Conservation (phyloP, 2,113 vertebrate species). For the Cyprinodon variegatus region DNA sequence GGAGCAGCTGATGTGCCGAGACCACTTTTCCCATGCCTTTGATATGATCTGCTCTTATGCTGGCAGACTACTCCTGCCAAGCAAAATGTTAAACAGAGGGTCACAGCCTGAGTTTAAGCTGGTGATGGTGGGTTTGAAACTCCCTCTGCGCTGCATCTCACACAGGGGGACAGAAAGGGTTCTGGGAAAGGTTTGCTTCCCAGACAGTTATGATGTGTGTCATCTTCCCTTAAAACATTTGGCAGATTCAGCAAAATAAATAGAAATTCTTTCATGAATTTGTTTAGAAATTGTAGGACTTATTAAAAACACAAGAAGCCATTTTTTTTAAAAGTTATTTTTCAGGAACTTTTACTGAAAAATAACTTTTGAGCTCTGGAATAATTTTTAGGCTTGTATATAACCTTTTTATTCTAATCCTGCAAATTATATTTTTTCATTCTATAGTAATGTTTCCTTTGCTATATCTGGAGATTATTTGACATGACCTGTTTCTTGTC, state of each 20-base stretch:
- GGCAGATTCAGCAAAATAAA: conserved; percentile 19
- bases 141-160: conserved; percentile 29
- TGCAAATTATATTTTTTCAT: conserved; percentile 42
- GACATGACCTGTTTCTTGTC: conserved; percentile 51
- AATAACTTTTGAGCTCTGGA: conserved; percentile 16
- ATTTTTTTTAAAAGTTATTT: conserved; percentile 4
- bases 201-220: conserved; percentile 59
- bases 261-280: conserved; percentile 9
- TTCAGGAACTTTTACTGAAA: not conserved
- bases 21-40: conserved; percentile 66
- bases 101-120: conserved; percentile 40
- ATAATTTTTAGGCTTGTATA: conserved; percentile 30
- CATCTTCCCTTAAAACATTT: conserved; percentile 17
- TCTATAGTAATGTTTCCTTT: conserved; percentile 61
- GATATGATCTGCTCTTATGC: conserved; percentile 50
- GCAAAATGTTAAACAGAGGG: conserved; percentile 68
- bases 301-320: not conserved
- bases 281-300: conserved; percentile 11
- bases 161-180: conserved; percentile 15
- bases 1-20: conserved; percentile 29
- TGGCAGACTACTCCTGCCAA: conserved; percentile 64
- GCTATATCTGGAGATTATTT: conserved; percentile 57
- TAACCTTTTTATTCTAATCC: conserved; percentile 45
- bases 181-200: conserved; percentile 80
- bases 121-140: conserved; percentile 57